These are phyloP conservation scores for Nasonia vitripennis DNA, from an alignment of 1,140 invertebrate species.

Conservation along the genomic window DNA sequence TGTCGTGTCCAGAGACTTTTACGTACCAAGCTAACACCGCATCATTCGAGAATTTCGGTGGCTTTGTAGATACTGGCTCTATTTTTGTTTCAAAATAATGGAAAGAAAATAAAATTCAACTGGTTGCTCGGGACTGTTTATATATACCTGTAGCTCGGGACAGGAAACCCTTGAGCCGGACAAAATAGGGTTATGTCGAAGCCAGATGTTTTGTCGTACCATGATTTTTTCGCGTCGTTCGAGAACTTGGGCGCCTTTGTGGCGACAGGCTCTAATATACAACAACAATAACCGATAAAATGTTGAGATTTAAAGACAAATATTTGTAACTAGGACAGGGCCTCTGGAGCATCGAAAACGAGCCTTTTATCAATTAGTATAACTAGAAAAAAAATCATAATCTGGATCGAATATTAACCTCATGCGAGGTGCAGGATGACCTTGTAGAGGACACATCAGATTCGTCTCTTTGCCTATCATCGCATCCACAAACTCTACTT, in stretches of 20 bases:
- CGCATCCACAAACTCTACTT: conserved; percentile 71
- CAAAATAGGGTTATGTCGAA: conserved; percentile 69
- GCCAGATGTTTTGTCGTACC: conserved; percentile 71
- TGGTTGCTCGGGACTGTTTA: not conserved
- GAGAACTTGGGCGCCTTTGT: conserved; percentile 86
- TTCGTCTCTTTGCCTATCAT: conserved; percentile 55
- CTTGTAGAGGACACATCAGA: conserved; percentile 78
- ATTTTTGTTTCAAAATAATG: conserved; percentile 37
- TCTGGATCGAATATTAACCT: conserved; percentile 60
- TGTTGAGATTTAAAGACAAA: not conserved
- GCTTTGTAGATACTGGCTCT: conserved; percentile 81
- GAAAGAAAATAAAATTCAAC: not conserved
- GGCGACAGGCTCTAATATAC: conserved; percentile 82
- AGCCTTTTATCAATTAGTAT: not conserved
- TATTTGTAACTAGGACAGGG: conserved; percentile 45
- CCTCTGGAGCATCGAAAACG: not conserved
- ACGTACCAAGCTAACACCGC: conserved; percentile 71
- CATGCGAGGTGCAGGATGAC: conserved; percentile 77
- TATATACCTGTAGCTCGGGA: conserved; percentile 73
- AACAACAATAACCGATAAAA: conserved; percentile 10
- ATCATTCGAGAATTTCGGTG: conserved; percentile 78
- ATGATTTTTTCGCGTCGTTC: conserved; percentile 80
- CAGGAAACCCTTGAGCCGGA: conserved; percentile 72
- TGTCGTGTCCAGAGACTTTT: conserved; percentile 62
- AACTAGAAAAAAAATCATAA: not conserved